Conservation (phyloP, 2,888 invertebrate genomes). For the Parnassius smintheus region DNA sequence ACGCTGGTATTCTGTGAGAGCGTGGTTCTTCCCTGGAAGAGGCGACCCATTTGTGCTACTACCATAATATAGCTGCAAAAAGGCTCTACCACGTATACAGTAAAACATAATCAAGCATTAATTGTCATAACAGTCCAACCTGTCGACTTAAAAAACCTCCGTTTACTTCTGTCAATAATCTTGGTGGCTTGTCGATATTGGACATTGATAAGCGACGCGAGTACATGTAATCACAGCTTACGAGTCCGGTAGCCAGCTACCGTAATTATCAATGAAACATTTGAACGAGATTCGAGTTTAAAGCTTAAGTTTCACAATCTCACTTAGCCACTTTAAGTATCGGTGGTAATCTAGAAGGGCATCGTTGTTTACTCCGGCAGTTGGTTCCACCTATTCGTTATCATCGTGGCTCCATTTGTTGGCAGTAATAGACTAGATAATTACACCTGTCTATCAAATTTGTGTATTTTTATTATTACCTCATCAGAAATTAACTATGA, state of each 20-base stretch:
- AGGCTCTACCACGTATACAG: too few species aligned
- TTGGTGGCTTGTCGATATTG: constrained; percentile 7
- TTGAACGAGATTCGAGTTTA: constrained; percentile 21
- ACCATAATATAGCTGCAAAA: too few species aligned
- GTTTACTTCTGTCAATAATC: neutral
- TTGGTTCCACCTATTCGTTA: constrained; percentile 31
- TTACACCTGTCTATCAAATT: constrained; percentile 43
- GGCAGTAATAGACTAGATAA: constrained; percentile 52
- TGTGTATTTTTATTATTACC: constrained; percentile 21
- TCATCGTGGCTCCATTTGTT: constrained; percentile 30
- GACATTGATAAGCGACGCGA: constrained; percentile 9
- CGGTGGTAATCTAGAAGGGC: constrained; percentile 60
- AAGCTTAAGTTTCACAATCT: constrained; percentile 49
- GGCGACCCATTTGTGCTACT: too few species aligned
- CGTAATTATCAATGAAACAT: constrained; percentile 24
- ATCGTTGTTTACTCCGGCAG: constrained; percentile 59
- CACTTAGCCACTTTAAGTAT: constrained; percentile 52
- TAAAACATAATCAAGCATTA: too few species aligned
- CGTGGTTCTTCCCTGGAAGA: too few species aligned
- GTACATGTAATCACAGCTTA: constrained; percentile 13
- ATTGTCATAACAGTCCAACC: too few species aligned
- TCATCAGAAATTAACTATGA: too few species aligned
- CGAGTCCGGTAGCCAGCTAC: constrained; percentile 7
- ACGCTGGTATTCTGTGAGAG: too few species aligned
- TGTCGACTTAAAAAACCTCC: too few species aligned